Conservation (phyloP, 2,113 vertebrate genomes). For the Anas platyrhynchos region DNA sequence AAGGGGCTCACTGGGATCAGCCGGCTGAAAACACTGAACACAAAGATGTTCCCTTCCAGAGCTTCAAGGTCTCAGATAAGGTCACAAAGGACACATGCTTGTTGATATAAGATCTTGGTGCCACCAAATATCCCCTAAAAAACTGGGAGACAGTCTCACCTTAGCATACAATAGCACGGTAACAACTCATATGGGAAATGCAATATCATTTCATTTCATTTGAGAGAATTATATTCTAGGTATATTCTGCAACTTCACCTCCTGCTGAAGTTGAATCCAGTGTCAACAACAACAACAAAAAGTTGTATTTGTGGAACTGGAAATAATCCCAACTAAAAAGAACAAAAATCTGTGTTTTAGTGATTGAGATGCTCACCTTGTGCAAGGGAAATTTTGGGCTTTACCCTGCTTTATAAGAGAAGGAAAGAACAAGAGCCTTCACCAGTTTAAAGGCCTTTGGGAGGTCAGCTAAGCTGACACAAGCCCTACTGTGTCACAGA, state of each 20-base stretch:
- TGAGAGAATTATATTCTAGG: neutral
- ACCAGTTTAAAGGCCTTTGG: neutral
- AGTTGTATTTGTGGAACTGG: neutral
- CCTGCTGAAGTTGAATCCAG: neutral
- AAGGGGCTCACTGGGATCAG: neutral
- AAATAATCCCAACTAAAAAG: neutral
- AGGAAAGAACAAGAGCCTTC: neutral
- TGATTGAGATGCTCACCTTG: neutral
- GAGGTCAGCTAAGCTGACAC: neutral
- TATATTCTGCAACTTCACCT: too few relatives aligned
- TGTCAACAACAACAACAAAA: neutral
- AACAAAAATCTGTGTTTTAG: neutral
- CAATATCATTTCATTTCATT: neutral
- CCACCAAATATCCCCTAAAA: neutral
- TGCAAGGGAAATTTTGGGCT: neutral
- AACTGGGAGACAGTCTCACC: neutral
- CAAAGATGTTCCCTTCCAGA: neutral
- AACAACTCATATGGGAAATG: neutral
- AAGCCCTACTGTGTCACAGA: neutral
- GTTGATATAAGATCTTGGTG: neutral
- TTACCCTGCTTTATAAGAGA: neutral
- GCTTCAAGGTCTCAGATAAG: neutral
- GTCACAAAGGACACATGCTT: neutral
- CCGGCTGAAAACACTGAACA: neutral
- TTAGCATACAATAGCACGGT: neutral